These are phyloP conservation scores for Grus americana DNA, from an alignment of 2,113 vertebrate species.

Conservation along the genomic window DNA sequence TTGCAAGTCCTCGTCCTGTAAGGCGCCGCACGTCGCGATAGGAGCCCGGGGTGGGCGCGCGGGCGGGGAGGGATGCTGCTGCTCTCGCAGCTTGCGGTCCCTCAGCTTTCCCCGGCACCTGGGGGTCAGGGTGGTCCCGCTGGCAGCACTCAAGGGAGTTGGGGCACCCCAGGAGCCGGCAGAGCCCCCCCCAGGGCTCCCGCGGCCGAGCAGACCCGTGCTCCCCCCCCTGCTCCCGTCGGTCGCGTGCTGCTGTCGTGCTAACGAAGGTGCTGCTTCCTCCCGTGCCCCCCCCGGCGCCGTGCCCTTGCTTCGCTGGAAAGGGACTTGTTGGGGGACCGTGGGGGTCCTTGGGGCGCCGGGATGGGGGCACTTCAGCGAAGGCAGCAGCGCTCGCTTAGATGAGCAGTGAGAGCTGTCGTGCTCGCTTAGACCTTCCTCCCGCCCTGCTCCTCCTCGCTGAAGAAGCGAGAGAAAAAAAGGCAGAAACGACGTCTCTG, in stretches of 20 bases:
- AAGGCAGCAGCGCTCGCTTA: rapidly evolving
- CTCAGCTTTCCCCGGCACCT: not conserved
- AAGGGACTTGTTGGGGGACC: not conserved
- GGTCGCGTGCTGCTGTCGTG: not conserved
- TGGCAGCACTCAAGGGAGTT: not conserved
- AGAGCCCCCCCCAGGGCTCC: not conserved
- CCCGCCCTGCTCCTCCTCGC: not conserved
- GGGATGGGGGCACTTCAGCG: not conserved
- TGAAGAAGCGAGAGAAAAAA: not conserved
- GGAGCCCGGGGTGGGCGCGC: rapidly evolving
- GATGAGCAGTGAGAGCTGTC: not conserved
- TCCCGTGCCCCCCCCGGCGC: rapidly evolving
- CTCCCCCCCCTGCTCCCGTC: rapidly evolving
- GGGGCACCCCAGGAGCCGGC: rapidly evolving
- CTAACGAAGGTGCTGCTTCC: not conserved
- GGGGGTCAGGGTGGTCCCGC: not conserved
- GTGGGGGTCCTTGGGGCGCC: rapidly evolving
- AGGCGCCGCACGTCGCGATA: not conserved
- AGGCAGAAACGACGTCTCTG: not conserved
- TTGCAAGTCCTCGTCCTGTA: not conserved
- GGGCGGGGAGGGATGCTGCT: not conserved
- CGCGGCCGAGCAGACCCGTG: rapidly evolving
- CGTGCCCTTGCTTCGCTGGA: not conserved
- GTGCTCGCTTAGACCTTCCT: not conserved
- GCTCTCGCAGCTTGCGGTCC: not conserved